Base-by-base conservation (phyloP, 1,140 invertebrate genomes). In the Leptinotarsa texana region DNA sequence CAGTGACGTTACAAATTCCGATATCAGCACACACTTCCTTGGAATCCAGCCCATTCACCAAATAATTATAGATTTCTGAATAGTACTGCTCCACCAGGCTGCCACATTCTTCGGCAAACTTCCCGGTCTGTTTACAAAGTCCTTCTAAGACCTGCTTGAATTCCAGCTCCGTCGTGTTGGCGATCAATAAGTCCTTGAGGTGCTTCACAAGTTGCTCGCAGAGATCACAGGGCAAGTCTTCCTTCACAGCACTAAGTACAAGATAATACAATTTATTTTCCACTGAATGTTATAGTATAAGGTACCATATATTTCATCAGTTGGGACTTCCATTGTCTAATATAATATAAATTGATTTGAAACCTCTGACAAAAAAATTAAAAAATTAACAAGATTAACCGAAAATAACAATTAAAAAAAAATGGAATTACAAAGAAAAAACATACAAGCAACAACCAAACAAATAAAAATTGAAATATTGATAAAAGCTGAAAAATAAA, bases 101-200 rank as follows among this genome's bases (percentile, higher is more conserved):
- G 0, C 91, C 81, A 82, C 92, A 93, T 83, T 92, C 89, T 2
- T 85, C 83, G 71, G 88, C 88, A 82, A 91, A 95, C 42, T 88
- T 88, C 75, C 90, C 90, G 1, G 91, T 92, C 86, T 95, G 92
- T 77, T 92, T 93, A 84, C 95, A 96, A 22, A 96, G 82, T 73
- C 93, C 94, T 80, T 91, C 84, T 15, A 96, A 84, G 3, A 96
- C 90, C 82, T 89, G 85, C 82, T 92, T 89, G 84, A 97, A 97
- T 87, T 96, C 94, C 1, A 85, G 75, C 84, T 94, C 91, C 0
- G 95, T 95, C 1, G 95, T 95, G 81, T 96, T 96, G n/a, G 94
- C 91, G 42, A 94, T 88, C 0, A 96, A 83, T 22, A 95, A 87
- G 84, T 96, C 93, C 74, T 89, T 90, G 74, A 96, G 85, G 86